phyloP scores from a whole-genome alignment of 2,113 vertebrate genomes.

The Marmota monax region DNA sequence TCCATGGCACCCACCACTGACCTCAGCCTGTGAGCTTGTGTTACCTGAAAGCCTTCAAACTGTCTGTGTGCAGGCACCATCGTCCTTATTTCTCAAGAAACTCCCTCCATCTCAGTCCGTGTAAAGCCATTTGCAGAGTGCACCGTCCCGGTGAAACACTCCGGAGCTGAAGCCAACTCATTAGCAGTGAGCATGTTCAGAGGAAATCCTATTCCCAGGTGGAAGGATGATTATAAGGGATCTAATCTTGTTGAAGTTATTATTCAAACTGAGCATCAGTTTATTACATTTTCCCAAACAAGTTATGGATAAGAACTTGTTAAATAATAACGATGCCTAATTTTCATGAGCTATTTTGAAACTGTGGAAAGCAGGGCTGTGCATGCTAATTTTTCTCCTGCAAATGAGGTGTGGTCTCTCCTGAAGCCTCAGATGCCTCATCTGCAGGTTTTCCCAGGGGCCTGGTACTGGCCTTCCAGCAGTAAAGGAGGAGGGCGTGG shows the following conservation, averaged over 20 bases:
- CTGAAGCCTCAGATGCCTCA: neutral
- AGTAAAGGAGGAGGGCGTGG: neutral
- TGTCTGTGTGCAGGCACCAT: fast-evolving
- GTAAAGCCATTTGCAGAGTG: neutral
- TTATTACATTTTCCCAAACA: neutral
- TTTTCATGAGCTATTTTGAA: too few relatives aligned
- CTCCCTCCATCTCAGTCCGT: neutral
- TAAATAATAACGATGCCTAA: neutral
- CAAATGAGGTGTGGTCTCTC: neutral
- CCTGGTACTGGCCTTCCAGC: too few relatives aligned
- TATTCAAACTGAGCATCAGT: neutral
- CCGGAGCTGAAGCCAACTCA: neutral
- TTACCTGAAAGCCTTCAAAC: neutral
- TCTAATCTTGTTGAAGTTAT: neutral
- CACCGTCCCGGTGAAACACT: fast-evolving
- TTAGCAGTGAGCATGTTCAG: neutral
- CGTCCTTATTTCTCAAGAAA: neutral
- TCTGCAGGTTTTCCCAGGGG: neutral
- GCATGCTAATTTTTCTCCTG: neutral
- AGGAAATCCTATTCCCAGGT: neutral
- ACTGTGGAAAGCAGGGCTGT: neutral
- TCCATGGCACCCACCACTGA: neutral
- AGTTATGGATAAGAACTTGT: neutral
- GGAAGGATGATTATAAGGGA: neutral
- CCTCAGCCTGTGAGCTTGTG: fast-evolving